phyloP scores from a whole-genome alignment of 2,113 vertebrate species.

The Orcinus orca region DNA sequence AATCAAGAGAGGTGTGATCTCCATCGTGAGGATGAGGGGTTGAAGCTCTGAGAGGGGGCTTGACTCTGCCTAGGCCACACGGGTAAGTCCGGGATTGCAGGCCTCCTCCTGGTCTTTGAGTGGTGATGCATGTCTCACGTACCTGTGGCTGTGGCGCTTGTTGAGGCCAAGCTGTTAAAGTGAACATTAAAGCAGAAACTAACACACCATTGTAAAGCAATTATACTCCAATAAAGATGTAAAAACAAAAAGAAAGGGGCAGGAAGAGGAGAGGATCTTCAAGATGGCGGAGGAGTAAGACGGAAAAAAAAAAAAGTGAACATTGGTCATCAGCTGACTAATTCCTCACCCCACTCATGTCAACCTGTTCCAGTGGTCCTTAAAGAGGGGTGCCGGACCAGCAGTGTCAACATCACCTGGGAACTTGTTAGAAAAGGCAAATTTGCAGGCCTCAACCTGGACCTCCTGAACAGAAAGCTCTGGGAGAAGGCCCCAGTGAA shows the following conservation, averaged over 20 bases:
- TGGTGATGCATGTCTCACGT: not conserved
- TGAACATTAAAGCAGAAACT: no score
- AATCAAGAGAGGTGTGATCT: not conserved
- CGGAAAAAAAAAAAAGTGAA: not conserved
- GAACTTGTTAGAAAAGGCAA: not conserved
- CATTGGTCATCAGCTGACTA: not conserved
- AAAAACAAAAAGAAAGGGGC: no score
- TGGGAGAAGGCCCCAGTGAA: rapidly evolving
- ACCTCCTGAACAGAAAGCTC: not conserved
- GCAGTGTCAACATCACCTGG: not conserved
- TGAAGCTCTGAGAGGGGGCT: not conserved
- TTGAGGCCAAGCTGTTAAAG: not conserved
- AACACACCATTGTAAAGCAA: no score
- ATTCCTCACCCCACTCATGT: not conserved
- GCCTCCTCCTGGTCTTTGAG: not conserved
- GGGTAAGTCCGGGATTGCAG: not conserved
- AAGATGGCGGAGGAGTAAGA: no score
- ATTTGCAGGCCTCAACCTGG: not conserved
- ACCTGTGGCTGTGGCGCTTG: not conserved
- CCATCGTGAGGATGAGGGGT: not conserved
- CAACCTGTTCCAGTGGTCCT: not conserved
- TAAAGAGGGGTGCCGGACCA: not conserved
- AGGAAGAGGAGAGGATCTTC: no score
- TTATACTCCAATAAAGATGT: no score
- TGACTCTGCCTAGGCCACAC: not conserved